These are phyloP conservation scores for Mastacembelus armatus DNA, from an alignment of 2,797 vertebrate species.

Conservation along the genomic window DNA sequence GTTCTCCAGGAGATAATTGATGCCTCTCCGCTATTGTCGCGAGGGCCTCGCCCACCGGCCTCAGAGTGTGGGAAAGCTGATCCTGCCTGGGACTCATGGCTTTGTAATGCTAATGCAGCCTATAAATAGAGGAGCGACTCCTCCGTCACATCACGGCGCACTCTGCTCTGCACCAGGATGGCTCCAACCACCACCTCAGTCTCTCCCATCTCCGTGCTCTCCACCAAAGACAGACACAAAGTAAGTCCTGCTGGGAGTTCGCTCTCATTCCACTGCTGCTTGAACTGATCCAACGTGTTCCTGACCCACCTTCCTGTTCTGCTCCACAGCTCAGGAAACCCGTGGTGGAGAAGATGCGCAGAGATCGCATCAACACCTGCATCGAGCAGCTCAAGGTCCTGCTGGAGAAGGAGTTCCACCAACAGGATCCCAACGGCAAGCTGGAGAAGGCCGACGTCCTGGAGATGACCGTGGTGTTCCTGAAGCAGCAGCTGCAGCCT, in stretches of 20 bases:
- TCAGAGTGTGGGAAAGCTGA: slow-evolving; percentile 88
- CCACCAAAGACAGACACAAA: slow-evolving; percentile 86
- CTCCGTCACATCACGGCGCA: slow-evolving; percentile 61
- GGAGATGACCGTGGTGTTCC: slow-evolving; percentile 88
- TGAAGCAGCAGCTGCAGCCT: slow-evolving; percentile 79
- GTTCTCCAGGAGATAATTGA: too few species aligned
- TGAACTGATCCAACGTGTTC: too few species aligned
- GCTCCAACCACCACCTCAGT: too few species aligned
- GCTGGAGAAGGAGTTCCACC: slow-evolving; percentile 84
- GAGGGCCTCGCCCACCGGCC: slow-evolving; percentile 79
- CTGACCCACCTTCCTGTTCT: slow-evolving; percentile 11
- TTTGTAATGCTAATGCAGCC: slow-evolving; percentile 84
- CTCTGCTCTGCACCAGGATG: slow-evolving; percentile 57
- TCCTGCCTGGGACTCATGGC: slow-evolving; percentile 74
- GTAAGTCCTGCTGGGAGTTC: slow-evolving; percentile 83
- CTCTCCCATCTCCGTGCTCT: too few species aligned
- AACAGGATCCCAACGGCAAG: slow-evolving; percentile 84
- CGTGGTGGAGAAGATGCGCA: slow-evolving; percentile 85
- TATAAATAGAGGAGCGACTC: slow-evolving; percentile 78
- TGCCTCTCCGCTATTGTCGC: slow-evolving; percentile 82
- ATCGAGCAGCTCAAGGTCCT: slow-evolving; percentile 86
- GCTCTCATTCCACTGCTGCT: too few species aligned
- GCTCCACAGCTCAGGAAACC: slow-evolving; percentile 87
- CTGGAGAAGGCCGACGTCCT: slow-evolving; percentile 87
- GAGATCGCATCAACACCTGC: slow-evolving; percentile 86